Evolutionary conservation across 2,113 vertebrate species (phyloP), one percentile per base, ranked within the genome.

Genomic region (Pao palembangensis): DNA sequence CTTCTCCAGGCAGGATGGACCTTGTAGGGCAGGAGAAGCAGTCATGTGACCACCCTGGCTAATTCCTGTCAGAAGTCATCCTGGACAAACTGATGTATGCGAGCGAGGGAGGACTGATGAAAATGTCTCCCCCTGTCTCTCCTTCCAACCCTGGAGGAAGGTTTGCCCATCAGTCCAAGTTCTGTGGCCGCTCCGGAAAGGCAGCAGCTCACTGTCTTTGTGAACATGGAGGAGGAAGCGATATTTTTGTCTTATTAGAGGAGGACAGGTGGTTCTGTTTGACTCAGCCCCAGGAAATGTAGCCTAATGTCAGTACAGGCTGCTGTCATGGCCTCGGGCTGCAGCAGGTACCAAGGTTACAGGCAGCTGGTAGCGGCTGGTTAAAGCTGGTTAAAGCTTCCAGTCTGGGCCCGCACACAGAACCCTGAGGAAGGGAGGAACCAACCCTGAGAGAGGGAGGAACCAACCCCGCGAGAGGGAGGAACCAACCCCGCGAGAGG

Each of bases 211-310:
- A 73, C 75, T 78, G 73, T 85, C 70, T 79, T 72, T 68, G 64
- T 75, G 59, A 77, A 74, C 71, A 77, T 58, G 51, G 77, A 74
- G 72, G 70, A 61, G 44, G 77, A 78, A 69, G 44, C 72, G 81
- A 79, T 76, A 62, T 44, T 80, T 71, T 68, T 68, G 71, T 71
- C 61, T 79, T 80, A 83, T 84, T 79, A 84, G 73, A 80, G 74
- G 61, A 65, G 71, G 82, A 81, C 82, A 87, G 85, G 85, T 88
- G 80, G 83, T 86, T 56, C 69, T 79, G 67, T 83, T 82, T 81
- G 51, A 76, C 73, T 69, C 68, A 85, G 82, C 85, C 77, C 72
- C 63, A 79, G 85, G 83, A 84, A 85, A 85, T 58, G 63, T 76
- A 83, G 69, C 67, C 77, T 76, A 76, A 79, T 76, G 81, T 82